phyloP scores from a whole-genome alignment of 1,140 invertebrate species.

The Leptopilina boulardi region DNA sequence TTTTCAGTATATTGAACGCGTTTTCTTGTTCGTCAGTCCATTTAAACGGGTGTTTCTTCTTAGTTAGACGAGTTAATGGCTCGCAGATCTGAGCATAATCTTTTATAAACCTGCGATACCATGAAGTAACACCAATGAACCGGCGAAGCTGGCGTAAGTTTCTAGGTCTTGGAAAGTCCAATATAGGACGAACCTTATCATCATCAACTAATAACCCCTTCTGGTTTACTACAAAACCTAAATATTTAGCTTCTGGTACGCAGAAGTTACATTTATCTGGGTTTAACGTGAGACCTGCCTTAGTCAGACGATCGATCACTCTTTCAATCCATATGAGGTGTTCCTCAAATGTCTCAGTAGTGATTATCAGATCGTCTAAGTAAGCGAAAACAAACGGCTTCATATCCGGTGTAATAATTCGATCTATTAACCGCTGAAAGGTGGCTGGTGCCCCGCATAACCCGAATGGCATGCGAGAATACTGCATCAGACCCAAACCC shows the following conservation, averaged over 20 bases:
- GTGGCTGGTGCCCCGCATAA: slow-evolving; percentile 65
- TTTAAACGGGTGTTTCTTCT: too few relatives aligned
- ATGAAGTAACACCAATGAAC: neutral
- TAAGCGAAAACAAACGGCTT: too few relatives aligned
- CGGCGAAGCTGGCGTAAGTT: neutral
- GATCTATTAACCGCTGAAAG: slow-evolving; percentile 65
- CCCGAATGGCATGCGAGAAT: slow-evolving; percentile 71
- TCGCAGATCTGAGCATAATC: neutral
- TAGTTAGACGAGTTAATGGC: neutral
- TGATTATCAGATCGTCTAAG: too few relatives aligned
- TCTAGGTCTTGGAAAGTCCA: neutral
- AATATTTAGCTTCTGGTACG: neutral
- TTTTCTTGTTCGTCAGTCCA: too few relatives aligned
- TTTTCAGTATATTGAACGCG: too few relatives aligned
- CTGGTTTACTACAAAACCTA: neutral
- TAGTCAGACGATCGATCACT: neutral
- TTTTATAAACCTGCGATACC: neutral
- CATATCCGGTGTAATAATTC: slow-evolving; percentile 44
- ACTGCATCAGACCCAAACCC: slow-evolving; percentile 67
- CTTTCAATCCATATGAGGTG: too few relatives aligned
- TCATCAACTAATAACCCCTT: neutral
- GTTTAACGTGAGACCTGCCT: neutral
- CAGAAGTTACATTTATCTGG: neutral
- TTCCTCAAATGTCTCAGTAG: too few relatives aligned
- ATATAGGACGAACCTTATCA: neutral